Conservation (phyloP, 2,797 vertebrate genomes). For the Crenichthys baileyi region DNA sequence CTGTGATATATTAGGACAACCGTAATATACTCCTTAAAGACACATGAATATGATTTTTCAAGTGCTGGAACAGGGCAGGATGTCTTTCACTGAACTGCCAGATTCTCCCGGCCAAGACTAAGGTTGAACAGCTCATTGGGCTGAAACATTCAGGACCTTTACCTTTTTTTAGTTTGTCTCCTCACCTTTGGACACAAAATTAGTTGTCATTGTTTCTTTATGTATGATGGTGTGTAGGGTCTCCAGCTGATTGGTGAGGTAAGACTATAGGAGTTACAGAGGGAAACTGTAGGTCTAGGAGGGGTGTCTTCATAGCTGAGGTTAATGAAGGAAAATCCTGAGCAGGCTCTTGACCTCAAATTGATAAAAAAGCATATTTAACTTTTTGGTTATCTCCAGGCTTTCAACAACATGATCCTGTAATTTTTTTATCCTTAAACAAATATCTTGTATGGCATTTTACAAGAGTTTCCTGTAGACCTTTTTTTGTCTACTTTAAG, state of each 20-base stretch:
- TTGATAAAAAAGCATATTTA: not conserved
- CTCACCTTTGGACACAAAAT: not conserved
- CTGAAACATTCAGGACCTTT: not conserved
- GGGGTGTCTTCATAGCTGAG: not conserved
- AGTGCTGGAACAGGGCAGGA: not conserved
- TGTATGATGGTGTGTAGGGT: not conserved
- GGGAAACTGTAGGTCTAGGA: not conserved
- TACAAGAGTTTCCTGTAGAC: not conserved
- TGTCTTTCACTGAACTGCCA: not conserved
- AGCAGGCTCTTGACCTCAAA: not conserved
- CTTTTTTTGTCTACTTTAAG: not conserved
- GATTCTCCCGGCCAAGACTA: not conserved
- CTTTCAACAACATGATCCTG: not conserved
- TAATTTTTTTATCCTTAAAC: not conserved
- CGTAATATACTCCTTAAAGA: not conserved
- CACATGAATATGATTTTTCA: not conserved
- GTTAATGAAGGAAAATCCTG: not conserved
- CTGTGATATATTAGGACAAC: constrained; percentile 3
- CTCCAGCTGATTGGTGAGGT: not conserved
- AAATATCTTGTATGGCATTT: not conserved
- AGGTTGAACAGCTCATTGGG: not conserved
- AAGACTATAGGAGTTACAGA: not conserved
- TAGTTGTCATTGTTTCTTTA: not conserved
- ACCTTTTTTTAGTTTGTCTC: not conserved
- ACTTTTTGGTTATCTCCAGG: not conserved